Conservation (phyloP, 1,140 invertebrate species). For the Drosophila equinoxialis region DNA sequence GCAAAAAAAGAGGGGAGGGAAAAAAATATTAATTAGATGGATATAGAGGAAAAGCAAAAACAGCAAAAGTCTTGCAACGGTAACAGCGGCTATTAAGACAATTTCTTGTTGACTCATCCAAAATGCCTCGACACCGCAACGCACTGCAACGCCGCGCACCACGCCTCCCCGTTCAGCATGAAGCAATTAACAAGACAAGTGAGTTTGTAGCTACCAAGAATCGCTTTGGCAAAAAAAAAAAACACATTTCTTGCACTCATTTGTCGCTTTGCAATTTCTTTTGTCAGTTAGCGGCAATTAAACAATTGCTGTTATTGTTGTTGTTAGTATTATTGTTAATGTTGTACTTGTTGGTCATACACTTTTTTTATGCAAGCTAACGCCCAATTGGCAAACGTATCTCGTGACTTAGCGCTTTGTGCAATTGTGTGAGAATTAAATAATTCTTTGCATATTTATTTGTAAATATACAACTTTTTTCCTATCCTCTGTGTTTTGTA, state of each 20-base stretch:
- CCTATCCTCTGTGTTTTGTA: background rate
- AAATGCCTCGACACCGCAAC: conserved; percentile 1
- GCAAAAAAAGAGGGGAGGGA: conserved; percentile 40
- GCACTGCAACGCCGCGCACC: background rate
- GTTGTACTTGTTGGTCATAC: conserved; percentile 52
- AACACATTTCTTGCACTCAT: conserved; percentile 72
- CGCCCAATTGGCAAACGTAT: conserved; percentile 65
- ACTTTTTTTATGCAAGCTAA: conserved; percentile 69
- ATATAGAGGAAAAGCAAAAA: conserved; percentile 44
- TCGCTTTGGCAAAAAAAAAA: conserved; percentile 23
- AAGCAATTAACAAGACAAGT: conserved; percentile 7
- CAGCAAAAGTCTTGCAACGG: conserved; percentile 52
- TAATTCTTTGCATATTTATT: conserved; percentile 81
- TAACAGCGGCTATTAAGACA: conserved; percentile 77
- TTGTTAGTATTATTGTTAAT: conserved; percentile 28
- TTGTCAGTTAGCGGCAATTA: conserved; percentile 73
- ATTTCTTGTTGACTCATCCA: conserved; percentile 80
- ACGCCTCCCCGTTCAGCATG: background rate
- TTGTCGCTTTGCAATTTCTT: conserved; percentile 72
- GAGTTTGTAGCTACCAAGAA: conserved; percentile 57
- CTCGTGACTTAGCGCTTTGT: conserved; percentile 71
- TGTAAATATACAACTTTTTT: conserved; percentile 56
- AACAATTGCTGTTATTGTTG: conserved; percentile 59
- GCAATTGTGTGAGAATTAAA: conserved; percentile 78
- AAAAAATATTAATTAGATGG: conserved; percentile 78